Evolutionary conservation across 2,113 vertebrate species (phyloP), one percentile per base, ranked within the genome.

Genomic region (Festucalex cinctus): DNA sequence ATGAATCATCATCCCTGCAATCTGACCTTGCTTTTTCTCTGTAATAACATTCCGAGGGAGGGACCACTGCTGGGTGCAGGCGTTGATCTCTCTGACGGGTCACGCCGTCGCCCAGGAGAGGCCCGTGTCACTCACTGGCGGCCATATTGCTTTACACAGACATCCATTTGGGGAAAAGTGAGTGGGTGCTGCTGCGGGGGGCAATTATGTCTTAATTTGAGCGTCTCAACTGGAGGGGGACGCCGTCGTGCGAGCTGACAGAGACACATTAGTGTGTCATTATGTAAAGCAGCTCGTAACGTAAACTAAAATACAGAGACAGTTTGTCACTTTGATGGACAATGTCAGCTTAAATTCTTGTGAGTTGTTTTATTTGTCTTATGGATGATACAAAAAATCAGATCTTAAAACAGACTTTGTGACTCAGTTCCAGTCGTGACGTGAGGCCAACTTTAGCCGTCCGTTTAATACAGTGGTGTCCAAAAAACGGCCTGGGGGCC

Each of bases 1-100:
- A 94, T 95, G 95, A 93, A 94, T 96, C 95, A 94, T 94, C 94
- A 93, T 92, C 91, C 85, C 88, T 92, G 92, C 91, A 93, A 92
- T 93, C 92, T 95, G 95, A 97, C 93, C 94, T 92, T 88, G 89
- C 91, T 91, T 95, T 91, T 94, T 91, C 90, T 94, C 94, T 95
- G 91, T 93, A 95, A 97, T 93, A 96, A 96, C 94, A 94, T 88
- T 92, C 87, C 91, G 91, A 84, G 85, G 88, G 83, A 90, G 89
- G 93, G 91, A 94, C 92, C 88, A 94, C 95, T 91, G 94, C 94
- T 95, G 94, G 83, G 93, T 91, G 92, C 87, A 84, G 66, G 94
- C 91, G 89, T 90, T 91, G 90, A 93, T 93, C 88, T 92, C 92
- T 91, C 90, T 91, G 92, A 89, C 85, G 88, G 91, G 91, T 93